phyloP scores from a whole-genome alignment of 2,113 vertebrate species.

The Leptodactylus fuscus region DNA sequence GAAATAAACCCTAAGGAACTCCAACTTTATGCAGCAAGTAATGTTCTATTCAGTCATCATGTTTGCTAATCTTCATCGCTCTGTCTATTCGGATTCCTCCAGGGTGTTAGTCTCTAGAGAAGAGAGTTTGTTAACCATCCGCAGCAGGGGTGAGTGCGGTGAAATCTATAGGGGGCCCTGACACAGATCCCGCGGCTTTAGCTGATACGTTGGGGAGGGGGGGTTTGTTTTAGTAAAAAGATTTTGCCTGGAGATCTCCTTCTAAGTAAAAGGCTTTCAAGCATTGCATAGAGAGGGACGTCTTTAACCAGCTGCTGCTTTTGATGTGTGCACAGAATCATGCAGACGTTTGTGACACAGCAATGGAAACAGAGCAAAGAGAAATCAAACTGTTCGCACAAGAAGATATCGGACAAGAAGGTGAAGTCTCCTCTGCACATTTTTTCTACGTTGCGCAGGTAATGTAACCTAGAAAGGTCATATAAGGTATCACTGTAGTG shows the following conservation, averaged over 20 bases:
- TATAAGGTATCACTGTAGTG: too few species aligned
- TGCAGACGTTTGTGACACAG: constrained; percentile 91
- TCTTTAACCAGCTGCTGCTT: constrained; percentile 11
- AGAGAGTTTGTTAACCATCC: not conserved
- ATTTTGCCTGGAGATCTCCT: not conserved
- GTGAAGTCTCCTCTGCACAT: constrained; percentile 90
- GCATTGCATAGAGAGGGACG: not conserved
- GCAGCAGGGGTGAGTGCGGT: not conserved
- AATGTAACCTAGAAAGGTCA: constrained; percentile 29
- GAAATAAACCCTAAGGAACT: not conserved
- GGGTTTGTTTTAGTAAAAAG: not conserved
- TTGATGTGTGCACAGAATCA: constrained; percentile 75
- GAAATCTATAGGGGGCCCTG: not conserved
- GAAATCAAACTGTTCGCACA: constrained; percentile 83
- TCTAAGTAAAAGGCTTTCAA: not conserved
- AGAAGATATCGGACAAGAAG: constrained; percentile 86
- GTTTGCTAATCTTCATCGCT: not conserved
- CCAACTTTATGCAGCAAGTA: not conserved
- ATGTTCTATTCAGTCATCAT: not conserved
- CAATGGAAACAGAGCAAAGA: constrained; percentile 91
- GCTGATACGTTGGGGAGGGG: not conserved
- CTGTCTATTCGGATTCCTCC: not conserved
- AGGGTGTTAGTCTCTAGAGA: constrained; percentile 4
- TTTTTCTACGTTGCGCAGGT: constrained; percentile 92
- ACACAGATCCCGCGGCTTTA: not conserved